A percentile compares a stretch with the other conserved stretches of the same genome.
phyloP scores from a whole-genome alignment of 2,888 invertebrate genomes.

The Luffia ferchaultella region DNA sequence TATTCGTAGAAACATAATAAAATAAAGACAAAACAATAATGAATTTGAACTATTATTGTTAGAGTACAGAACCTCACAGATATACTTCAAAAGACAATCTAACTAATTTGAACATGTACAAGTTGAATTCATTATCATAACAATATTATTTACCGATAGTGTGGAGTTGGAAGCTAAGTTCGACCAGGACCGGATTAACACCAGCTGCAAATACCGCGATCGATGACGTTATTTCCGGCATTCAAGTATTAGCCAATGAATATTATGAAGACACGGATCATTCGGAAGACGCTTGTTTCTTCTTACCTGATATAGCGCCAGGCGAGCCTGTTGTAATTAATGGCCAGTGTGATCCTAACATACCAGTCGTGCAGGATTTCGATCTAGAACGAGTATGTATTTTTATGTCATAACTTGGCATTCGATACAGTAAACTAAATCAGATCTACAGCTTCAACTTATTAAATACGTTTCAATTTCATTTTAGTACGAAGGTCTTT shows the following conservation, averaged over 20 bases:
- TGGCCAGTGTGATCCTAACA: slow-evolving; percentile 36
- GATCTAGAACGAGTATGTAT: slow-evolving; percentile 10
- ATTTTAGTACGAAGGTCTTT: slow-evolving; percentile 58
- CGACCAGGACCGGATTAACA: slow-evolving; percentile 22
- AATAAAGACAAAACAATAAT: too few relatives aligned
- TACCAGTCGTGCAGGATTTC: slow-evolving; percentile 33
- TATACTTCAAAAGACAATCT: too few relatives aligned
- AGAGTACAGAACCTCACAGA: too few relatives aligned
- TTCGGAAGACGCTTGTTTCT: slow-evolving; percentile 37
- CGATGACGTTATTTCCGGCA: slow-evolving; percentile 20
- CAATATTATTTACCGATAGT: slow-evolving; percentile 18
- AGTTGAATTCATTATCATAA: too few relatives aligned
- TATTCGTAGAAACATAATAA: too few relatives aligned
- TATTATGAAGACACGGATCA: slow-evolving; percentile 38
- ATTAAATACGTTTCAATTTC: too few relatives aligned
- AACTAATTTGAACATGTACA: background rate
- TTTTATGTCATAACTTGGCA: too few relatives aligned
- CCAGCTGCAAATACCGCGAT: slow-evolving; percentile 22
- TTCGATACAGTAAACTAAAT: too few relatives aligned
- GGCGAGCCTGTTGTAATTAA: slow-evolving; percentile 33
- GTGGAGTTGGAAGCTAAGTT: slow-evolving; percentile 50
- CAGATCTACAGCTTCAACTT: too few relatives aligned
- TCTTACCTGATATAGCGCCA: slow-evolving; percentile 30
- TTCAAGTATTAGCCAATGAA: slow-evolving; percentile 27
- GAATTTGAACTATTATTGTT: too few relatives aligned